A percentile compares a stretch with the other conserved stretches of the same genome.
These are phyloP conservation scores for Periphyllus acericola DNA, from an alignment of 2,888 invertebrate species.

Conservation along the genomic window DNA sequence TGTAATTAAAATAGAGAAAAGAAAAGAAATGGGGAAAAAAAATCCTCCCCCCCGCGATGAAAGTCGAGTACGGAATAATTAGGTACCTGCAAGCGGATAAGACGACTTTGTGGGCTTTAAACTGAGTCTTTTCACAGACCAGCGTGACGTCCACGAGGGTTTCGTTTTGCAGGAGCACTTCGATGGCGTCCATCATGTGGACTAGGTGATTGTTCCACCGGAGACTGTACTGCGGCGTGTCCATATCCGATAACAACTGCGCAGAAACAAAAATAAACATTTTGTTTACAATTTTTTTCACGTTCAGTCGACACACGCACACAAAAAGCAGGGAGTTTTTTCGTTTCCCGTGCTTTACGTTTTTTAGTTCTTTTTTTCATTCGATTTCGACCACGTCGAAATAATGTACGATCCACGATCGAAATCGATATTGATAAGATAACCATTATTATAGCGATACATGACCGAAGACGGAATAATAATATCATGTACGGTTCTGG, in stretches of 20 bases:
- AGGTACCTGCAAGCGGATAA: conserved; percentile 78
- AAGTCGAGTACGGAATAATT: neutral
- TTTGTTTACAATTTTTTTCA: too few relatives aligned
- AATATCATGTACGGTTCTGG: neutral
- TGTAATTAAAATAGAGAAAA: conserved; percentile 13
- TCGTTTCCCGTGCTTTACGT: neutral
- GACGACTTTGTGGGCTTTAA: conserved; percentile 91
- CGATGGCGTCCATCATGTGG: conserved; percentile 88
- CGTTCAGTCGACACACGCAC: neutral
- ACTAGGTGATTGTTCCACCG: conserved; percentile 94
- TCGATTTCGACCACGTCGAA: neutral
- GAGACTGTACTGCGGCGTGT: conserved; percentile 87
- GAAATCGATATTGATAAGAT: too few relatives aligned
- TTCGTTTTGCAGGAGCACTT: conserved; percentile 86
- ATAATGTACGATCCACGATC: too few relatives aligned
- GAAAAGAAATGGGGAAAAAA: neutral
- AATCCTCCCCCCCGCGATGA: neutral
- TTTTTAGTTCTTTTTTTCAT: too few relatives aligned
- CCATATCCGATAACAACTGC: conserved; percentile 65
- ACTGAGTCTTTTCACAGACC: conserved; percentile 85
- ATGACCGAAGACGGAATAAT: too few relatives aligned
- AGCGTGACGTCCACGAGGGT: conserved; percentile 89
- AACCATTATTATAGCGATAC: too few relatives aligned
- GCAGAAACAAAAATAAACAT: neutral
- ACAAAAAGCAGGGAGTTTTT: neutral